Base-by-base conservation (phyloP, 2,797 vertebrate species). In the Cottoperca gobio region DNA sequence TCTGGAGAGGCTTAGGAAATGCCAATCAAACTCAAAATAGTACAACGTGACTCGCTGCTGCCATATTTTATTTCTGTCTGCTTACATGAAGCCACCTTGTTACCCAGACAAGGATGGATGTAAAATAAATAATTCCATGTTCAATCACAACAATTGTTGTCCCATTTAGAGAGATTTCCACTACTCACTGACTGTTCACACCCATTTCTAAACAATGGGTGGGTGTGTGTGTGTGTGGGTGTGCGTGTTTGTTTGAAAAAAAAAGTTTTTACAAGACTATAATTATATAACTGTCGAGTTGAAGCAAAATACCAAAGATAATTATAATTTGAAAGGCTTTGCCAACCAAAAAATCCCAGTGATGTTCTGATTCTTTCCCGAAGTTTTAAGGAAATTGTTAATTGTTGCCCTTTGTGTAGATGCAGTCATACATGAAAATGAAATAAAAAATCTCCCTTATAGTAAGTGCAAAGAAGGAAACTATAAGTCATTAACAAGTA, bases 121-220 rank as follows among this genome's bases (percentile, higher is more conserved):
- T 37, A 61, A 79, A 69, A 84, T 75, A 76, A 81, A 84, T 81
- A 58, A 53, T 59, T 59, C 72, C 11, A 17, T 59, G 26, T 81
- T 78, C 63, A 75, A 73, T 76, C 68, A 54, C 49, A 52, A 10
- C 33, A 67, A 74, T 35, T 63, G 81, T 55, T 43, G 35, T 82
- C 31, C 13, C 11, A 65, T 77, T 73, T 50, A 39, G 33, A 72
- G 64, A 43, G 23, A 73, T 73, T 78, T 46, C 7, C 33, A 21
- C 43, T 58, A 63, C 80, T 59, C 8, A 33, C 73, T 63, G 69
- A 37, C 40, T 76, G 6, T 65, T 83, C 57, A 75, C 17, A 40
- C 11, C 21, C 5, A 74, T 64, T 63, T 65, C 46, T 63, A 43
- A 43, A 23, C 1, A n/a, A 23, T 9, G 39, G 28, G 9, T 73